Base-by-base conservation (phyloP, 30 jellyfish, hydroid and myxozoan species). In the Aurelia aurita complex sp. Pacific region DNA sequence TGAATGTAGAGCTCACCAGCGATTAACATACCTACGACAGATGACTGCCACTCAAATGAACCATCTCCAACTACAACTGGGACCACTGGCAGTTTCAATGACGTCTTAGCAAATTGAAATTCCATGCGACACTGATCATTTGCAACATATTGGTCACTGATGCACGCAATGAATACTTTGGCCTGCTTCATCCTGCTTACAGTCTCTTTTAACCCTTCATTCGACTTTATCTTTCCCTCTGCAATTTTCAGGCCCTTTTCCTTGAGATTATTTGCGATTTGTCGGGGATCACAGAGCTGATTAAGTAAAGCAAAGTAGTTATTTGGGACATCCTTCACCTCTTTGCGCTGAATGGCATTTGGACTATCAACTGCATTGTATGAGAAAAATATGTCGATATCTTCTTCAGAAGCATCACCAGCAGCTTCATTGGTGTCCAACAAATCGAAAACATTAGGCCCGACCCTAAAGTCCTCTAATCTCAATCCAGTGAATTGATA, bases 1-100 rank as follows among this genome's bases (percentile, higher is more conserved):
- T 89, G 94, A 36, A 89, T 89, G 80, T 74, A 89, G 52, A 89
- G 85, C 76, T 89, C 92, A 4, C 97, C 97, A 17, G 94, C 90
- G 67, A 89, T 38, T 40, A 89, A 65, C 94, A 89, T 81, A 60
- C 97, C 97, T 5, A 89, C 94, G 10, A 89, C 94, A 50, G 94
- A 73, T 63, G 59, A 29, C 19, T 80, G 51, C 97, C 97, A 89
- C 17, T 82, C 97, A 38, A 63, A 57, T 73, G 94, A 84, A 29
- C 97, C 97, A 55, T 89, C 94, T 18, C 97, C 97, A 43, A 89
- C 80, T 40, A 89, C 97, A 10, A 89, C 65, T 14, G 97, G 97
- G 42, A 89, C 89, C 52, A 83, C 80, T 29, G 97, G 97, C n/a
- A 80, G 72, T 33, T 72, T 74, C 40, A 89, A 61, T 16, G 97